Conservation (phyloP, 2,113 vertebrate species). For the Pedetes capensis region DNA sequence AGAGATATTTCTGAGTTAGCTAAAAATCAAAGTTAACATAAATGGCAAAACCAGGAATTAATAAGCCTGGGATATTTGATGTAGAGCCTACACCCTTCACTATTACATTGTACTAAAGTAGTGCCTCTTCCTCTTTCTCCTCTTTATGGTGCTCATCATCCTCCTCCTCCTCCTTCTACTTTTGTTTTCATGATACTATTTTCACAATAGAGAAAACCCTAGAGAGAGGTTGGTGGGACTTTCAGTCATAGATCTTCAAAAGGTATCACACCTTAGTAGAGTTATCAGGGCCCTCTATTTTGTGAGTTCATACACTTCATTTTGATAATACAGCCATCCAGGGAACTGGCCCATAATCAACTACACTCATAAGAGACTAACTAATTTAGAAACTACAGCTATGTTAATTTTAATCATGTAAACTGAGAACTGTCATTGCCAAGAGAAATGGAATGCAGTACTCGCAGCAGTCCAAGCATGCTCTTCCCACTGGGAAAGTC, state of each 20-base stretch:
- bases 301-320: neutral
- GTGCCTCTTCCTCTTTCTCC: neutral
- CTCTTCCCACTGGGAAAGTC: slow-evolving; percentile 30
- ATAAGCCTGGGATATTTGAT: neutral
- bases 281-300: neutral
- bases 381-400: slow-evolving; percentile 9
- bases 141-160: too few relatives aligned
- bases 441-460: neutral
- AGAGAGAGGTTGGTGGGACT: neutral
- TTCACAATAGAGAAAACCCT: neutral
- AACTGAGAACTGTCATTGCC: neutral
- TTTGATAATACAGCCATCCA: neutral
- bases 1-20: neutral
- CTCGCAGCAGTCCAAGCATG: neutral
- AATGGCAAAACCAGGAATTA: neutral
- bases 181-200: neutral
- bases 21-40: neutral
- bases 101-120: neutral
- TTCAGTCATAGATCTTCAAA: neutral
- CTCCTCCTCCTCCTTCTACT: neutral
- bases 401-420: slow-evolving; percentile 4
- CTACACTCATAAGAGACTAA: slow-evolving; percentile 6
- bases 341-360: neutral
- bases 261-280: neutral
- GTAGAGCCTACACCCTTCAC: neutral